Evolutionary conservation across 2,888 invertebrate genomes (phyloP), one percentile per base, ranked within the genome.

Genomic region (Drosophila longiperda): DNA sequence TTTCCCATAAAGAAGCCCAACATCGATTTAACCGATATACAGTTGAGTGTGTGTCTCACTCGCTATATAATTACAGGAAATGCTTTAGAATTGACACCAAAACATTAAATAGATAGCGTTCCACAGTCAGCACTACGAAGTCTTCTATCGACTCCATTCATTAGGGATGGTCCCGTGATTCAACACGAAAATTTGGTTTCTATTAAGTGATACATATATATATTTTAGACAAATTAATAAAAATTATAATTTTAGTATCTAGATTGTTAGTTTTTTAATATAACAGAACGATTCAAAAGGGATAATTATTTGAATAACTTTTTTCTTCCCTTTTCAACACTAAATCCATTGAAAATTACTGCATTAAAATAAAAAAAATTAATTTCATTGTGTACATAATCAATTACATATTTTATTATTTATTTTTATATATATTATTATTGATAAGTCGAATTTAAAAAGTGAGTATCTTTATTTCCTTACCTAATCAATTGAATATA

Each of bases 1-100:
- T 87, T 87, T 87, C 78, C 87, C 74, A 87, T 87, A 83, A 87
- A 87, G 88, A 87, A 75, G 75, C 72, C 77, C 72, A 85, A 68
- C 80, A 78, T 73, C 74, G 75, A 76, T 76, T 70, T 67, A 42
- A 45, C 57, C 52, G 55, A 20, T 63, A 40, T 1, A 33, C 12
- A 20, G 15, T 7, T 33, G 20, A 34, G 54, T 66, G 64, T 65
- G 66, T 72, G 57, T 65, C 72, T 63, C 62, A 38, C 57, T 74
- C 72, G 57, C 66, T 38, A 59, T 55, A 66, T 87, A 85, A 84
- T 85, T 85, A 80, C 85, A 86, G 85, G 83, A 85, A 88, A 83
- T 81, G 88, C 58, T 67, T 70, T 64, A 74, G 83, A 86, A 85
- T 88, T 86, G 75, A 85, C 86, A 74, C 71, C 70, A 75, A 78